These are phyloP conservation scores for Dermochelys coriacea DNA, from an alignment of 2,797 vertebrate species.

Conservation along the genomic window DNA sequence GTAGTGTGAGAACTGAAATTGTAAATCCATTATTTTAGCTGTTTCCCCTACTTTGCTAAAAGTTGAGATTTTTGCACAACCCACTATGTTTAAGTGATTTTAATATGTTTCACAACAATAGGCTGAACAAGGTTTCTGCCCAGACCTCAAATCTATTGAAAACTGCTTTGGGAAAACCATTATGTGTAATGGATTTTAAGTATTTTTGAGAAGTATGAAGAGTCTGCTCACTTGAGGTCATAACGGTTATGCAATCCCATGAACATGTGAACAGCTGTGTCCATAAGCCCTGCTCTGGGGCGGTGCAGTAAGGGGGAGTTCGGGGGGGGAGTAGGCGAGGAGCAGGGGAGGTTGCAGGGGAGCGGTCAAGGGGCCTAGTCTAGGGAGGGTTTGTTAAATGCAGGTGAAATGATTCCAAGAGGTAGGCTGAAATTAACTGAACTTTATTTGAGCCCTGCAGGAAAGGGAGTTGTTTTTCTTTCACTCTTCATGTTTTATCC, in stretches of 20 bases:
- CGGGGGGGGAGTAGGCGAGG: too few species aligned
- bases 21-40: neutral
- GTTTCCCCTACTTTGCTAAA: neutral
- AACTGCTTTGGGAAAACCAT: neutral
- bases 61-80: neutral
- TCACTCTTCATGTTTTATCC: too few species aligned
- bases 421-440: neutral
- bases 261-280: neutral
- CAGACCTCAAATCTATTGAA: neutral
- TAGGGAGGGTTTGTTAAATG: neutral
- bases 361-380: too few species aligned
- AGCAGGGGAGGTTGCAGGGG: too few species aligned
- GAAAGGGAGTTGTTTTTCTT: neutral
- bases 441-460: neutral
- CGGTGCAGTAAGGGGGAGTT: too few species aligned
- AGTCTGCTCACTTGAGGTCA: neutral
- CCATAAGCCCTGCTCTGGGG: neutral
- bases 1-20: constrained; percentile 12
- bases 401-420: neutral
- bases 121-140: neutral
- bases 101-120: neutral
- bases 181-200: neutral
- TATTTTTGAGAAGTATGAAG: neutral
- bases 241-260: neutral
- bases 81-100: neutral